These are phyloP conservation scores for Apostichopus leukothele DNA, from an alignment of 53 echinoderm and acorn worm genomes.

Conservation along the genomic window DNA sequence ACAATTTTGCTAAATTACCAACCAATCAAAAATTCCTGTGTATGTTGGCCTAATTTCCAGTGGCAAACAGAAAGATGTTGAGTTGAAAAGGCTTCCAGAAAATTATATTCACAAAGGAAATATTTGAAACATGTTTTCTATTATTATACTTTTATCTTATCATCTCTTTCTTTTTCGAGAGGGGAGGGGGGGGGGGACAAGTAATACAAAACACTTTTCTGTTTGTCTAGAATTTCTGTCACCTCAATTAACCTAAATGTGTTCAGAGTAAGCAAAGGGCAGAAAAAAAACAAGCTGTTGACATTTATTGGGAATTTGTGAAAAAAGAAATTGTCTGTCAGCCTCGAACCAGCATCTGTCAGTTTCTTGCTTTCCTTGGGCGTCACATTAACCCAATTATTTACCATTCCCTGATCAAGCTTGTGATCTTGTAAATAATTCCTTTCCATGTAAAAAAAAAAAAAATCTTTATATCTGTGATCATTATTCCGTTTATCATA, in stretches of 20 bases:
- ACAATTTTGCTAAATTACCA: too few relatives aligned
- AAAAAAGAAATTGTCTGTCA: neutral
- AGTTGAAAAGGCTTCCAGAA: neutral
- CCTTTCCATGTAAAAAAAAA: neutral
- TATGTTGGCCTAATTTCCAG: too few relatives aligned
- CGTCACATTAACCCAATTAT: constrained; percentile 34
- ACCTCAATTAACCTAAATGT: constrained; percentile 3
- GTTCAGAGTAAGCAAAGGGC: neutral
- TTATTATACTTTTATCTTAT: neutral
- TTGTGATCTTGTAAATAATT: neutral
- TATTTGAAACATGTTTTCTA: neutral
- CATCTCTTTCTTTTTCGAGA: neutral
- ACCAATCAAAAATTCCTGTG: too few relatives aligned
- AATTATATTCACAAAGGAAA: neutral
- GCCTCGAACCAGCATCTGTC: neutral
- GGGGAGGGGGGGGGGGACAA: neutral
- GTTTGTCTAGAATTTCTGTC: neutral
- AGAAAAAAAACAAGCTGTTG: neutral
- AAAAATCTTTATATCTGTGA: too few relatives aligned
- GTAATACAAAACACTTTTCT: neutral
- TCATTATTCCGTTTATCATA: too few relatives aligned
- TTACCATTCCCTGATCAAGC: neutral
- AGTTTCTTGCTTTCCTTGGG: neutral
- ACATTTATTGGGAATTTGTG: neutral
- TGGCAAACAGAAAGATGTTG: neutral